These are phyloP conservation scores for Chloroclystis v-ata DNA, from an alignment of 2,888 invertebrate species.

Conservation along the genomic window DNA sequence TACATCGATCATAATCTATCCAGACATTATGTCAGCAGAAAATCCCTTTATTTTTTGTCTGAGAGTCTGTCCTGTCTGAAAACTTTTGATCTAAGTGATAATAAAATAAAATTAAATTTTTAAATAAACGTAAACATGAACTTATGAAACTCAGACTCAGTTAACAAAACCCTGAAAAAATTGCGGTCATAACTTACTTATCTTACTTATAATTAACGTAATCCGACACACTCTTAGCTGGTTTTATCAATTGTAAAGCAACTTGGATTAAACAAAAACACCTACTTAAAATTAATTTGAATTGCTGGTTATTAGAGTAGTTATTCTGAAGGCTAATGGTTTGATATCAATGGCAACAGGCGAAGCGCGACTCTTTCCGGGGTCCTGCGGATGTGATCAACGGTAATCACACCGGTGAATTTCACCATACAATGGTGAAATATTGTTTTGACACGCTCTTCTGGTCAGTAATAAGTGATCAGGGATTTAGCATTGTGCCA, in stretches of 20 bases:
- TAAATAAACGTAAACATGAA: no score
- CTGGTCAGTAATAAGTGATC: slow-evolving; percentile 59
- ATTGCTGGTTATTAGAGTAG: slow-evolving; percentile 14
- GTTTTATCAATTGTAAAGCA: background rate
- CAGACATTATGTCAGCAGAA: no score
- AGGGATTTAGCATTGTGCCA: slow-evolving; percentile 50
- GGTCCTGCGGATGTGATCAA: slow-evolving; percentile 66
- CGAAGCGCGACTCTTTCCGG: slow-evolving; percentile 72
- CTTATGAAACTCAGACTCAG: no score
- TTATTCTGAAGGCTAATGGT: slow-evolving; percentile 41
- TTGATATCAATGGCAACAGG: slow-evolving; percentile 50
- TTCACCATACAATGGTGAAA: slow-evolving; percentile 65
- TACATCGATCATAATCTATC: no score
- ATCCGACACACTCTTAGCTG: no score
- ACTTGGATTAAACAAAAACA: background rate
- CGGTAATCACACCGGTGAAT: slow-evolving; percentile 72
- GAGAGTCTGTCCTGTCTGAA: no score
- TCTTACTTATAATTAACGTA: no score
- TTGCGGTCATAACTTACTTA: no score
- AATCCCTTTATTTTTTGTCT: no score
- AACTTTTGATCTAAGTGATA: no score
- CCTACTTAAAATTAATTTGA: slow-evolving; percentile 6
- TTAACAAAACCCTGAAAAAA: no score
- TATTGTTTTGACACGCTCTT: slow-evolving; percentile 63
- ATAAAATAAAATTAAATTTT: no score